These are phyloP conservation scores for Trissolcus japonicus DNA, from an alignment of 2,888 invertebrate species.

Conservation along the genomic window DNA sequence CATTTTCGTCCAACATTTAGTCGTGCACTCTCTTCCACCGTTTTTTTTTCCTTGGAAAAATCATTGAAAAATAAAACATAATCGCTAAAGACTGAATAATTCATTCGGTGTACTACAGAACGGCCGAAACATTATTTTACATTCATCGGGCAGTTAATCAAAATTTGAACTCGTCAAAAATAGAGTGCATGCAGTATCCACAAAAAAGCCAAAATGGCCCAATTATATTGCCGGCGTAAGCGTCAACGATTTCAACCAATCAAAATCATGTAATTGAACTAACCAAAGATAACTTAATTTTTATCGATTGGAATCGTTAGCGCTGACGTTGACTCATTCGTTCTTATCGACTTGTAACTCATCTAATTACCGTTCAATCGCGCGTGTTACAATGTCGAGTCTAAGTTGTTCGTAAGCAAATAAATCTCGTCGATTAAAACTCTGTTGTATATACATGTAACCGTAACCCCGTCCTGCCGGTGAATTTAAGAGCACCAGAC, in stretches of 20 bases:
- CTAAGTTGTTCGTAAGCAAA: too few species aligned
- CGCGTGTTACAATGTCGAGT: background rate
- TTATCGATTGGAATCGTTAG: slow-evolving; percentile 48
- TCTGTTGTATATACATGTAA: too few species aligned
- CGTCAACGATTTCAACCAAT: slow-evolving; percentile 48
- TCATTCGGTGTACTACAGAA: too few species aligned
- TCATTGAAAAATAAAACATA: too few species aligned
- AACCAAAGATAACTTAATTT: slow-evolving; percentile 53
- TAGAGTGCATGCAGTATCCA: slow-evolving; percentile 35
- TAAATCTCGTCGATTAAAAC: too few species aligned
- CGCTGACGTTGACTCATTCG: slow-evolving; percentile 23
- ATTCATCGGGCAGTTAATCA: slow-evolving; percentile 4
- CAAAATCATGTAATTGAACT: slow-evolving; percentile 54
- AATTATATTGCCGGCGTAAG: slow-evolving; percentile 37
- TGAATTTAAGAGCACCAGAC: too few species aligned
- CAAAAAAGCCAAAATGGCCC: slow-evolving; percentile 49
- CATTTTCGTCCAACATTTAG: background rate
- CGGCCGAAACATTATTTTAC: too few species aligned
- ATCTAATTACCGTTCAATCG: slow-evolving; percentile 1
- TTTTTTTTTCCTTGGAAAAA: too few species aligned
- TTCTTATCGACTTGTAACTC: slow-evolving; percentile 25
- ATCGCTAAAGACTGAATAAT: too few species aligned
- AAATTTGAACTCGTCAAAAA: slow-evolving; percentile 30
- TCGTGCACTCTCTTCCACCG: background rate
- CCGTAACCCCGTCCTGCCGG: too few species aligned